phyloP scores from a whole-genome alignment of 2,113 vertebrate species.

The Pristiophorus japonicus region DNA sequence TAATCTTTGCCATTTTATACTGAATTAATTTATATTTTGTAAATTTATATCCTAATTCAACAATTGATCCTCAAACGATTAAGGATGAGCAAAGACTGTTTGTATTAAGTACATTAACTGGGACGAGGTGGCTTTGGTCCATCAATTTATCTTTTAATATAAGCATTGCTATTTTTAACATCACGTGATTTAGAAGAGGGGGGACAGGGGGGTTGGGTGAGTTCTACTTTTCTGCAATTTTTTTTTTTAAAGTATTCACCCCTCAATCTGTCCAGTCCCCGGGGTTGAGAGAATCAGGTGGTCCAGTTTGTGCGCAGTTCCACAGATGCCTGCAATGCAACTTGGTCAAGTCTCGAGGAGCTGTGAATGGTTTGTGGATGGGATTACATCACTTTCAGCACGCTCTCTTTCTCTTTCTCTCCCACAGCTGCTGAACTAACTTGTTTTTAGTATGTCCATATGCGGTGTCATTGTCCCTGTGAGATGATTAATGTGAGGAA shows the following conservation, averaged over 20 bases:
- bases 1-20: not conserved
- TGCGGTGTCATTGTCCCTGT: not conserved
- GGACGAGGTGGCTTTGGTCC: not conserved
- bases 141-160: not conserved
- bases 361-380: not conserved
- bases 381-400: not conserved
- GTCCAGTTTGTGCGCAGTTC: not conserved
- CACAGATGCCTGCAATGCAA: not conserved
- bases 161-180: not conserved
- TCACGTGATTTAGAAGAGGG: not conserved
- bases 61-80: not conserved
- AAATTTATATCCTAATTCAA: not conserved
- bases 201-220: too few species aligned
- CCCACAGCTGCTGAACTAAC: not conserved
- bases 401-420: not conserved
- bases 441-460: not conserved
- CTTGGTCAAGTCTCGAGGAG: not conserved
- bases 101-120: not conserved
- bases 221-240: not conserved
- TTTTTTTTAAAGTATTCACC: not conserved
- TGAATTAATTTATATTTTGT: slow-evolving; percentile 11
- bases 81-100: not conserved
- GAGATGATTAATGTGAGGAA: not conserved
- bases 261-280: not conserved
- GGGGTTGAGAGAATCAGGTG: too few species aligned